Base-by-base conservation (phyloP, 1,140 invertebrate genomes). In the Cydia strobilella region DNA sequence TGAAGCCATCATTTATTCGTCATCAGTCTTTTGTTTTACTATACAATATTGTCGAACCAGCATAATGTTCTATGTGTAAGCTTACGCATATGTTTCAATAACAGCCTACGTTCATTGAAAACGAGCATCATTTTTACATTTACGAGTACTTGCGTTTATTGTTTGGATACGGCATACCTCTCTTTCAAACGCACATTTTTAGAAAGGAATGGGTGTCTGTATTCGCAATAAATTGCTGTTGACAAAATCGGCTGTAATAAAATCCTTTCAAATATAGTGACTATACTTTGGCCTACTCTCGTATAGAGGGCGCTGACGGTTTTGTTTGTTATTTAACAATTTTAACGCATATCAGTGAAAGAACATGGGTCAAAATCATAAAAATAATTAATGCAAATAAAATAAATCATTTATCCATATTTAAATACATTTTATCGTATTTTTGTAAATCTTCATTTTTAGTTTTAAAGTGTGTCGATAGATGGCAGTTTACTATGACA, bases 21-120 rank as follows among this genome's bases (percentile, higher is more conserved):
- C 45, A 15, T 51, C 0, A n/a, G 48, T 54, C n/a, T 54, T 23
- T 23, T 12, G 20, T 59, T 59, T 59, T 59, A 20, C 54, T 20
- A 23, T 18, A 59, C 54, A 23, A 23, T 59, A 23, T 59, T 59
- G 54, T 3, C 20, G 20, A 12, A 1, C 20, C 18, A 59, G 54
- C 54, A 59, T 59, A 59, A 59, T n/a, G 54, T 59, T 59, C 54
- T 59, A 59, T 59, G 54, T 59, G 2, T 59, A 59, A 59, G 54
- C 54, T 59, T 59, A 59, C 20, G 54, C 54, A 20, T 59, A 59
- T 23, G 54, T n/a, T 23, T 59, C 2, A 23, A 59, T 59, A 59
- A 59, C 20, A 12, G 10, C 20, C 54, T 10, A 9, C 54, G 54
- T 6, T 10, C 1, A 59, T n/a, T 7, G n/a, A 59, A 23, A 18